Percentiles rank a stretch among this genome's conserved stretches.
Evolutionary conservation across 1,140 invertebrate genomes (phyloP).

Genomic region (Drosophila baimaii): DNA sequence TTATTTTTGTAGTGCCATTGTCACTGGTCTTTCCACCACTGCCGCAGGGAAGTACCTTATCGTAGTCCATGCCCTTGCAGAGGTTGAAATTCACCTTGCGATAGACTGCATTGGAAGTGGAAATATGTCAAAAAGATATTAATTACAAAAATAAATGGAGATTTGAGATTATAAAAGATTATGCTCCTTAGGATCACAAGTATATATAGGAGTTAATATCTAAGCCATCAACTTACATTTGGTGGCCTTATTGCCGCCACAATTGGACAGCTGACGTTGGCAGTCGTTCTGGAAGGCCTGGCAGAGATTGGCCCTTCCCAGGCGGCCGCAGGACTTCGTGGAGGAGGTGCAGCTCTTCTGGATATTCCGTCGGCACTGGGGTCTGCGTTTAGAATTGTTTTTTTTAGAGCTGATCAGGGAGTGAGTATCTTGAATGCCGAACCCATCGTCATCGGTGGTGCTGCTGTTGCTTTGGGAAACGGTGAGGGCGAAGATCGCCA

Average conservation of each 20-base stretch:
- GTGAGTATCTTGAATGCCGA: background rate
- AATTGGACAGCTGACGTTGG: conserved; percentile 22
- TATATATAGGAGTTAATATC: too few species aligned
- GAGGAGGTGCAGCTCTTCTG: conserved; percentile 8
- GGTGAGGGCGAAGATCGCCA: conserved; percentile 11
- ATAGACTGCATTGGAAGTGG: conserved; percentile 16
- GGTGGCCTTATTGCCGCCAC: conserved; percentile 2
- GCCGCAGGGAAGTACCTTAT: conserved; percentile 23
- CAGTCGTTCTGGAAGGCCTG: conserved; percentile 40
- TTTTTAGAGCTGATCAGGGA: conserved; percentile 11
- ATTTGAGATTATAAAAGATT: background rate
- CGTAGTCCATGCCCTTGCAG: conserved; percentile 20
- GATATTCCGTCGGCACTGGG: conserved; percentile 18
- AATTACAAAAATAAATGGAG: background rate
- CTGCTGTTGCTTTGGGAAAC: background rate
- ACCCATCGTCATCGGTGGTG: conserved; percentile 3
- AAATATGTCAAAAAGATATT: too few species aligned
- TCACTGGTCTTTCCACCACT: background rate
- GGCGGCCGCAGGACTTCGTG: conserved; percentile 20
- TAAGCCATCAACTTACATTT: conserved; percentile 8
- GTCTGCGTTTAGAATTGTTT: conserved; percentile 13
- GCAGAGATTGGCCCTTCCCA: conserved; percentile 46
- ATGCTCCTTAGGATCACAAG: background rate
- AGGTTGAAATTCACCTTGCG: conserved; percentile 18
- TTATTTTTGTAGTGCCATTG: background rate